phyloP scores from a whole-genome alignment of 2,888 invertebrate species.

The Hypselothyrea guttata region DNA sequence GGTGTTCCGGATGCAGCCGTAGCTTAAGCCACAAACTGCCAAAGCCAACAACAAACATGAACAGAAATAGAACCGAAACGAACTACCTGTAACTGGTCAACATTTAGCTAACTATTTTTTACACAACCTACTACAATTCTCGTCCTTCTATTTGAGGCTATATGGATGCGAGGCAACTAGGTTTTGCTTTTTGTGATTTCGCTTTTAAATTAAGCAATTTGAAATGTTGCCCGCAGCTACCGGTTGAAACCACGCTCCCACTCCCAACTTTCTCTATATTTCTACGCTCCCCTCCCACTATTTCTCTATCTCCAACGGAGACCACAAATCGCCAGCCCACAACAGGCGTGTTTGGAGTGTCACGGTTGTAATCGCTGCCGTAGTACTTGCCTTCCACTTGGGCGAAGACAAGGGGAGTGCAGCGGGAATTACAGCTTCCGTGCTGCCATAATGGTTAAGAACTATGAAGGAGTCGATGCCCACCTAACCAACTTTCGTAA shows the following conservation, averaged over 20 bases:
- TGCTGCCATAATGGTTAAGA: constrained; percentile 25
- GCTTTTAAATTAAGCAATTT: constrained; percentile 77
- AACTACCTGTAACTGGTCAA: constrained; percentile 52
- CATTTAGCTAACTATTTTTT: constrained; percentile 65
- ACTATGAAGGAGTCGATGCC: constrained; percentile 61
- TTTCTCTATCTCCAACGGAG: neutral
- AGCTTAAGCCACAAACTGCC: constrained; percentile 9
- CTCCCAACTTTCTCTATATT: too few relatives aligned
- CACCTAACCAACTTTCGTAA: constrained; percentile 44
- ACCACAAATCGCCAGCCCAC: constrained; percentile 59
- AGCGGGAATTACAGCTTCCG: constrained; percentile 32
- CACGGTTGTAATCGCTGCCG: constrained; percentile 70
- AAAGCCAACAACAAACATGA: constrained; percentile 22
- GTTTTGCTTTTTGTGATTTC: constrained; percentile 52
- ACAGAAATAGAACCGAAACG: constrained; percentile 12
- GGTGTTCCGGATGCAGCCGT: constrained; percentile 7
- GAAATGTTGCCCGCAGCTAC: constrained; percentile 56
- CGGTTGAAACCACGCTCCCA: neutral
- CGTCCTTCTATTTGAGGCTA: too few relatives aligned
- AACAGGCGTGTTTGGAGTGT: constrained; percentile 59
- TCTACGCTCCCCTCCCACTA: neutral
- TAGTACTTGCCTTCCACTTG: constrained; percentile 49
- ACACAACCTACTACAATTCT: constrained; percentile 19
- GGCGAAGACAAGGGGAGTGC: constrained; percentile 14
- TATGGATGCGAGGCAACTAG: too few relatives aligned